Conservation (phyloP, 2,797 vertebrate genomes). For the Enteromius treurensis region DNA sequence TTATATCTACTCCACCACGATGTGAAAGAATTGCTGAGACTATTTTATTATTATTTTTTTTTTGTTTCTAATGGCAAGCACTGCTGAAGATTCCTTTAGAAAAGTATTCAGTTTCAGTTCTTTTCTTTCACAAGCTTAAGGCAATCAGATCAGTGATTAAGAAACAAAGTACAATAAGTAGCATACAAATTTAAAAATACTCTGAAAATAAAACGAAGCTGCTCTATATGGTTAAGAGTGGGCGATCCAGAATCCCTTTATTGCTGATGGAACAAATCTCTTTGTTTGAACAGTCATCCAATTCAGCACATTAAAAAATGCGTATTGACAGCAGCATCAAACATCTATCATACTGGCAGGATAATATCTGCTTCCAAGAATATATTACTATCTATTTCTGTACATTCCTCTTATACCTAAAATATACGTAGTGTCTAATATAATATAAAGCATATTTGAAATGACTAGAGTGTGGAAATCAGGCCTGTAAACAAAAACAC, state of each 20-base stretch:
- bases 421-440: not conserved
- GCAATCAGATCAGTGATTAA: not conserved
- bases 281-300: not conserved
- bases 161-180: not conserved
- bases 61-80: not conserved
- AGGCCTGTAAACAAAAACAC: conserved; percentile 4
- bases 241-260: not conserved
- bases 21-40: not conserved
- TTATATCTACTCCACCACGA: not conserved
- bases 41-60: too few relatives aligned
- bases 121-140: not conserved
- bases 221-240: not conserved
- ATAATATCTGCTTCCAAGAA: conserved; percentile 3
- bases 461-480: conserved; percentile 12
- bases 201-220: not conserved
- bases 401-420: conserved; percentile 11
- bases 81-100: not conserved
- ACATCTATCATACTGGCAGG: not conserved
- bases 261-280: not conserved
- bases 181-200: not conserved
- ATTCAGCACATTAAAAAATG: not conserved
- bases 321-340: conserved; percentile 21
- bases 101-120: not conserved
- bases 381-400: conserved; percentile 36
- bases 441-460: not conserved